Base-by-base conservation (phyloP, 1,140 invertebrate species). In the Teleogryllus occipitalis region DNA sequence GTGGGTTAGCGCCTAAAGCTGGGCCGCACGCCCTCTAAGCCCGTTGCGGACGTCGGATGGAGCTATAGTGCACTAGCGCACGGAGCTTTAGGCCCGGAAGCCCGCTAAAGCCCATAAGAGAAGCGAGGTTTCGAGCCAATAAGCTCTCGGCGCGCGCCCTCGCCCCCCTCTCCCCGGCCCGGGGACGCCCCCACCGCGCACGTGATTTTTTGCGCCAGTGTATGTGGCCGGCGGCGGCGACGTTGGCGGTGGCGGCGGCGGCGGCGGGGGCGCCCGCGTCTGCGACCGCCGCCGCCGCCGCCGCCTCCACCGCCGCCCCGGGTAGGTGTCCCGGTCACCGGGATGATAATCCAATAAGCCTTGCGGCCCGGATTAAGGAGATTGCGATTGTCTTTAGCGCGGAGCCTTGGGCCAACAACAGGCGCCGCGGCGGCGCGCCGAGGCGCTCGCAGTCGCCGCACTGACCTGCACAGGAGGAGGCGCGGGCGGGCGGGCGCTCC, bases 161-260 rank as follows among this genome's bases (percentile, higher is more conserved):
- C 10, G 10, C 10, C 54, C 54, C 54, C 54, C 54, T 65, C 54
- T 39, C 27, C 27, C 54, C 54, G 54, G 54, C 54, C 18, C 54
- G 54, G 54, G 15, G 49, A 15, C 54, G 54, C 10, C 54, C 54
- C 54, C 54, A 10, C 18, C 54, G 54, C 54, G 54, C 54, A 65
- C 54, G 54, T 65, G 54, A 65, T 65, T 65, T 65, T 65, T 65
- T 65, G 54, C 54, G 54, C 54, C 49, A 65, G 54, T 65, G 54
- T 65, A 65, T 65, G 54, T 65, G 54, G 49, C 8, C 15, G 49
- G 54, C 10, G 54, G 2, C 2, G 54, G 2, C 18, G 54, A 18
- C 54, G 18, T 39, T 5, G 18, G 54, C 10, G 54, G 54, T 7
- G 54, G 54, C 54, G 27, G 27, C 27, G 27, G 27, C 5, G 27